These are phyloP conservation scores for Diprion similis DNA, from an alignment of 1,140 invertebrate species.

Conservation along the genomic window DNA sequence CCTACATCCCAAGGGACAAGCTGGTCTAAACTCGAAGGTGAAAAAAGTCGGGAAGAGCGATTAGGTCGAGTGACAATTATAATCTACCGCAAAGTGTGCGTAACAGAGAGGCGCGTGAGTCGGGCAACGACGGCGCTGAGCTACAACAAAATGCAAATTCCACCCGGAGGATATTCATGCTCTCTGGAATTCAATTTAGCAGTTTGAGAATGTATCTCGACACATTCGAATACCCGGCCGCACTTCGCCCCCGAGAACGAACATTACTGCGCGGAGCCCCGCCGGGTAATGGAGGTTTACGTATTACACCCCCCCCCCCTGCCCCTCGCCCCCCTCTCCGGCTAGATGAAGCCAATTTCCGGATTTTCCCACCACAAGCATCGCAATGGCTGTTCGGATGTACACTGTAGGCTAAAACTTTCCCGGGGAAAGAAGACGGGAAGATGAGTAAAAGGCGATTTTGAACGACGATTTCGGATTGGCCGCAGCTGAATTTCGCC, in stretches of 20 bases:
- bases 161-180: neutral
- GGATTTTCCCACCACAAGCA: neutral
- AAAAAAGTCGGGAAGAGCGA: too few relatives aligned
- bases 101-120: neutral
- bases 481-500: too few relatives aligned
- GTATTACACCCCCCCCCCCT: neutral
- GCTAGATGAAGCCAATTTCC: conserved; percentile 5
- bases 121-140: neutral
- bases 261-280: neutral
- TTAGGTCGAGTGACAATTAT: too few relatives aligned
- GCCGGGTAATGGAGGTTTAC: neutral
- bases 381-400: neutral
- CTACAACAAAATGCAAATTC: conserved; percentile 8
- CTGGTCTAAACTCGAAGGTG: too few relatives aligned
- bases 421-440: too few relatives aligned
- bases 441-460: too few relatives aligned
- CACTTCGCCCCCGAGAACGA: neutral
- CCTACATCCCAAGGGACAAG: too few relatives aligned
- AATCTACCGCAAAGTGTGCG: too few relatives aligned
- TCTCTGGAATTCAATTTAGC: neutral
- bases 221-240: neutral
- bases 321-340: neutral
- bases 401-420: neutral
- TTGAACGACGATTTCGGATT: too few relatives aligned
- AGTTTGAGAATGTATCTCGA: conserved; percentile 7